These are phyloP conservation scores for Nanger granti DNA, from an alignment of 2,113 vertebrate genomes.

Conservation along the genomic window DNA sequence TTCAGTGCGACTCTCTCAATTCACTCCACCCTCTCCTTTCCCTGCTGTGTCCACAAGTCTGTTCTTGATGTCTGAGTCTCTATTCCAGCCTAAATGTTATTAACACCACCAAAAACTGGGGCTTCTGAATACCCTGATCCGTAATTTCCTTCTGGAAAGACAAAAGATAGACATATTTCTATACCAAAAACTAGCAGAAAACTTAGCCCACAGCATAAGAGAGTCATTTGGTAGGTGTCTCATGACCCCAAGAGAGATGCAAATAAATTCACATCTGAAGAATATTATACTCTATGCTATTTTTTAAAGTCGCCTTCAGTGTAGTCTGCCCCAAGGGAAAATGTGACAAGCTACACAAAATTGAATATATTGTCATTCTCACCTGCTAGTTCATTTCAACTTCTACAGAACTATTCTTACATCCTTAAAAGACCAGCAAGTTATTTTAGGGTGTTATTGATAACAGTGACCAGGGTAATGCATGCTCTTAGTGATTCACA, in stretches of 20 bases:
- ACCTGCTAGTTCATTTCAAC: conserved; percentile 1
- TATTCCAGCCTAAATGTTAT: neutral
- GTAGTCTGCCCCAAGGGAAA: neutral
- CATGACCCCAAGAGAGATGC: conserved; percentile 7
- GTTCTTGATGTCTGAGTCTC: neutral
- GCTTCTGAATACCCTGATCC: neutral
- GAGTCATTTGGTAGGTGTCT: neutral
- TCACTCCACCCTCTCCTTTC: neutral
- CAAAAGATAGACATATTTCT: neutral
- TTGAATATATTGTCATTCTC: conserved; percentile 22
- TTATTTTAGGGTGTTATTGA: neutral
- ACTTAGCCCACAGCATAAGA: conserved; percentile 4
- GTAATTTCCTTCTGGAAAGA: neutral
- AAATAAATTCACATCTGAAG: conserved; percentile 38
- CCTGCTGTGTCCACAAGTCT: neutral
- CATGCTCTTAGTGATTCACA: neutral
- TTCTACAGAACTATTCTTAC: neutral
- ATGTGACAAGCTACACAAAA: conserved; percentile 5
- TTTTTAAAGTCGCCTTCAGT: conserved; percentile 3
- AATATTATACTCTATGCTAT: neutral
- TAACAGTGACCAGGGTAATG: neutral
- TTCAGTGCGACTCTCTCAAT: neutral
- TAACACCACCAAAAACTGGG: neutral
- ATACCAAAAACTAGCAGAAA: neutral
- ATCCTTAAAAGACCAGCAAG: neutral